phyloP scores from a whole-genome alignment of 2,797 vertebrate species.

The Decapterus maruadsi region DNA sequence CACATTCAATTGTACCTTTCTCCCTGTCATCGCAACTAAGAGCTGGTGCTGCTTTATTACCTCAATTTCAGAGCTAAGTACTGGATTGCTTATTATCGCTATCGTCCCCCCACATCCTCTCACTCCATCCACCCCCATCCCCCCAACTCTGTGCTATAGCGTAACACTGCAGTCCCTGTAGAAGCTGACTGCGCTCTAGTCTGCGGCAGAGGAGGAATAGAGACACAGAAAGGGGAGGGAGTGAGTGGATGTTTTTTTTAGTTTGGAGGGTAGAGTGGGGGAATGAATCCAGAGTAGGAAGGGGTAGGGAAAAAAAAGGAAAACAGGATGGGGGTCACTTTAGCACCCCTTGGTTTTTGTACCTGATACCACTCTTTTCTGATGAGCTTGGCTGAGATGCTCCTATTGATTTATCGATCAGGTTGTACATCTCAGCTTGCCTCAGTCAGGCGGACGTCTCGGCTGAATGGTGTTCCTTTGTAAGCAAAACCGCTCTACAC shows the following conservation, averaged over 20 bases:
- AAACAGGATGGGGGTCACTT: conserved; percentile 32
- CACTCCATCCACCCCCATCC: conserved; percentile 1
- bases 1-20: not conserved
- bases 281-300: conserved; percentile 40
- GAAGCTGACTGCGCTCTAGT: conserved; percentile 84
- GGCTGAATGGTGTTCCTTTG: conserved; percentile 61
- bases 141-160: conserved; percentile 82
- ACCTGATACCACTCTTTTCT: conserved; percentile 1
- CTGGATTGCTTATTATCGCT: conserved; percentile 79
- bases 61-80: conserved; percentile 66
- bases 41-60: conserved; percentile 69
- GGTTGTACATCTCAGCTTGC: conserved; percentile 54
- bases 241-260: conserved; percentile 47
- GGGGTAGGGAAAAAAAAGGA: conserved; percentile 25
- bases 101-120: conserved; percentile 38
- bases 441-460: conserved; percentile 67
- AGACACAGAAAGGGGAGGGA: conserved; percentile 40
- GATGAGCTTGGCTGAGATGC: conserved; percentile 58
- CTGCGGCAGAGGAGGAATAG: conserved; percentile 76
- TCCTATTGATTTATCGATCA: conserved; percentile 66
- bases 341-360: conserved; percentile 22
- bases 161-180: conserved; percentile 86
- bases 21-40: conserved; percentile 32
- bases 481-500: conserved; percentile 52
- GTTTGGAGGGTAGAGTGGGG: conserved; percentile 13